Conservation (phyloP, 2,888 invertebrate species). For the Chloroclysta siterata region DNA sequence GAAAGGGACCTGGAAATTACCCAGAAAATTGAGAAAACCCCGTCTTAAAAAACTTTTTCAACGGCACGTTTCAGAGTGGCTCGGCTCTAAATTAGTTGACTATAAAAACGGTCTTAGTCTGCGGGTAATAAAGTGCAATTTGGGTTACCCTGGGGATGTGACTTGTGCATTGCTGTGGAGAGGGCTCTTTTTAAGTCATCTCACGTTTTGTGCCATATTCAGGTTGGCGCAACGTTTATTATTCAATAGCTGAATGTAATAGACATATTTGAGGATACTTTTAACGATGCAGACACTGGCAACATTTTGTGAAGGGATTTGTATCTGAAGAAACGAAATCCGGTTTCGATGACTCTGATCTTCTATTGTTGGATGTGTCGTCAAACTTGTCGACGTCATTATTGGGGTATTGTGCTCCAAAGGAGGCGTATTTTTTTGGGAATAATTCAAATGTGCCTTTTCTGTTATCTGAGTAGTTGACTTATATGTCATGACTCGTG, state of each 20-base stretch:
- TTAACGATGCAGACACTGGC: conserved; percentile 39
- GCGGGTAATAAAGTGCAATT: conserved; percentile 63
- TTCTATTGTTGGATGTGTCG: conserved; percentile 18
- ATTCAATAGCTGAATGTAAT: conserved; percentile 75
- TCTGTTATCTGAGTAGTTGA: conserved; percentile 6
- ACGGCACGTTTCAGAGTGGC: conserved; percentile 42
- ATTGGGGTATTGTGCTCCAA: conserved; percentile 14
- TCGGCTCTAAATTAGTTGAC: conserved; percentile 47
- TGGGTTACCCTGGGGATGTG: conserved; percentile 48
- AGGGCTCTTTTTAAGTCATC: conserved; percentile 53
- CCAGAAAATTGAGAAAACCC: conserved; percentile 65
- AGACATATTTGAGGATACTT: conserved; percentile 60
- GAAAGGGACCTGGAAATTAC: conserved; percentile 58
- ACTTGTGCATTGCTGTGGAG: conserved; percentile 51
- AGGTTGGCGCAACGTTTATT: conserved; percentile 68
- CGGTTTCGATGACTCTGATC: conserved; percentile 22
- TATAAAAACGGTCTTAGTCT: conserved; percentile 51
- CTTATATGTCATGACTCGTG: conserved; percentile 9
- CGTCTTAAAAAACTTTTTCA: conserved; percentile 63
- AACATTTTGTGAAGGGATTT: conserved; percentile 44
- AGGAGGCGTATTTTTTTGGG: background rate
- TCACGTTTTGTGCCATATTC: conserved; percentile 66
- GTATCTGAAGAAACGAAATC: conserved; percentile 32
- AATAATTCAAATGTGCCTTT: conserved; percentile 4
- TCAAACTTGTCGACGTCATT: conserved; percentile 19